Evolutionary conservation across 64 coral and sea anemone genomes (phyloP).

Genomic region (Trachythela sp.): DNA sequence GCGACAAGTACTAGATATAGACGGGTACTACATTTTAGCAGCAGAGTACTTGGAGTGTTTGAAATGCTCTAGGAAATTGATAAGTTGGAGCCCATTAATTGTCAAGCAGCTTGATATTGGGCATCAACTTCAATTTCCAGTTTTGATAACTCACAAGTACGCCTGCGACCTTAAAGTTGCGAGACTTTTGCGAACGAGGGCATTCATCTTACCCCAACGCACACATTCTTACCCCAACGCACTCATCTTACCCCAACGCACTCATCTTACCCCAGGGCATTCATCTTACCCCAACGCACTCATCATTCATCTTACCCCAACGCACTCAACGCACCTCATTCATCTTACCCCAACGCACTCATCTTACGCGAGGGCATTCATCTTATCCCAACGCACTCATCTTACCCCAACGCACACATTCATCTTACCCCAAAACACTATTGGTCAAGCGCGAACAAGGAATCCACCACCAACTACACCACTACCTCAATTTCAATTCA

Average conservation of each 20-base stretch:
- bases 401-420: not conserved
- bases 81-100: not conserved
- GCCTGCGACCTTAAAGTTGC: constrained; percentile 20
- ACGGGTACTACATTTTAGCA: constrained; percentile 12
- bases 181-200: constrained; percentile 2
- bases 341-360: not conserved
- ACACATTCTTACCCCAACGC: not conserved
- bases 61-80: not conserved
- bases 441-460: constrained; percentile 18
- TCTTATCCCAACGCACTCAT: not conserved
- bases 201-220: not conserved
- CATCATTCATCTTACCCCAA: no score
- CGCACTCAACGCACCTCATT: not conserved
- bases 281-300: constrained; percentile 35
- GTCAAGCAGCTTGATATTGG: constrained; percentile 43
- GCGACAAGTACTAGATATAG: constrained; percentile 3
- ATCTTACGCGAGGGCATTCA: not conserved
- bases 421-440: constrained; percentile 42
- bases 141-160: constrained; percentile 8
- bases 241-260: not conserved
- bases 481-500: not conserved
- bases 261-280: not conserved
- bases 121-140: constrained; percentile 18
- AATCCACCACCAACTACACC: not conserved
- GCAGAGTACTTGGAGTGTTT: constrained; percentile 26